Base-by-base conservation (phyloP, 1,140 invertebrate species). In the Leptinotarsa lineolata region DNA sequence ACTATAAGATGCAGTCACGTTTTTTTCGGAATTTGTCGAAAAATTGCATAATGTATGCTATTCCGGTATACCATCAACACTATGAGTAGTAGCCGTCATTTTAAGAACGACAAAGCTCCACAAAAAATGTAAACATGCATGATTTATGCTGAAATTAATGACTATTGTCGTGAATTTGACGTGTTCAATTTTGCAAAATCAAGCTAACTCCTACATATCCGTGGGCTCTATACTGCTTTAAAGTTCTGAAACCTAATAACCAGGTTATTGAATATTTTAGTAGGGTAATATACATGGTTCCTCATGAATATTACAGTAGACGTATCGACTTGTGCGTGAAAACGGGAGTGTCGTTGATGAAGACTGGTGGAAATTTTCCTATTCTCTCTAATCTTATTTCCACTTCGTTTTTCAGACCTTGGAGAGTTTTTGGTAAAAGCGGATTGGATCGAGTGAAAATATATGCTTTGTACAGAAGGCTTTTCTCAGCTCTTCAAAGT, bases 231-330 rank as follows among this genome's bases (percentile, higher is more conserved):
- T 16, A 16, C 48, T 54, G 48, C n/a, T 54, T 54, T 54, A 54
- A 54, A 54, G 48, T 54, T 54, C 48, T 16, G 48, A 54, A 54
- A 54, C 48, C 48, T 54, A 54, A 54, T 54, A 54, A 54, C 48
- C n/a, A 16, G 48, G 48, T 54, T 54, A 54, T 54, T 54, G 48
- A 54, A 54, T 54, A 54, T 54, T 54, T 54, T 6, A 54, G 48
- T 54, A 54, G 48, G 48, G 48, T 54, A 54, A 54, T 54, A 16
- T 54, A 8, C 48, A 54, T 54, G 48, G 48, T 54, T 54, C 48
- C 48, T 54, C 48, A 54, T 54, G n/a, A 54, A 54, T 54, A 54
- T 54, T 54, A 54, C 48, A 54, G 13, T 54, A 54, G 48, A 54
- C 1, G 5, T 54, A 54, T 54, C 48, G 48, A 54, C 15, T 54